Conservation (phyloP, 2,113 vertebrate genomes). For the Cichladusa arquata region DNA sequence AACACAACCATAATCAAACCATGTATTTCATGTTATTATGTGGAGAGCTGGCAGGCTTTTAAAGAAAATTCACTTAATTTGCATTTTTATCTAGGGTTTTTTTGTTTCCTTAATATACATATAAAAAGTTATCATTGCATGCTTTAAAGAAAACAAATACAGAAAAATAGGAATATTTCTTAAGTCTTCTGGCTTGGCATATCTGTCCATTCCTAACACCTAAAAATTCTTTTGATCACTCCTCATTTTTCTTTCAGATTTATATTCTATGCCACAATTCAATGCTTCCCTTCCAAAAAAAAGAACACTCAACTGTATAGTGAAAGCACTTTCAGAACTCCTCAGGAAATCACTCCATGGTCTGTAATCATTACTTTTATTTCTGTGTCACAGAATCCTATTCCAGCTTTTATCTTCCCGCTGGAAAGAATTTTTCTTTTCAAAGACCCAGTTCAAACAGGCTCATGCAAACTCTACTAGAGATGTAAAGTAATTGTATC, state of each 20-base stretch:
- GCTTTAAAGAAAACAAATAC: neutral
- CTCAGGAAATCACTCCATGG: neutral
- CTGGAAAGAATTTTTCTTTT: neutral
- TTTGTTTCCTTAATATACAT: neutral
- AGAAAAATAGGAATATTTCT: neutral
- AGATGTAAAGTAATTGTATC: neutral
- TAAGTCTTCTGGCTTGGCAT: neutral
- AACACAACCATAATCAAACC: neutral
- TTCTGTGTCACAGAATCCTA: neutral
- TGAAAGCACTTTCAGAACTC: neutral
- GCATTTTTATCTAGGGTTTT: neutral
- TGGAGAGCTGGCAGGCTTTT: neutral
- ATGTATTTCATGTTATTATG: neutral
- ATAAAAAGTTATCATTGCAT: neutral
- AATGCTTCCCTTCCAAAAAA: neutral
- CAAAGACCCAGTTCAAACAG: neutral
- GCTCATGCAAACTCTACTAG: neutral
- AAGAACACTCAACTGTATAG: neutral
- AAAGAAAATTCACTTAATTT: neutral
- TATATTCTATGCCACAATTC: neutral
- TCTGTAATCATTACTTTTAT: neutral
- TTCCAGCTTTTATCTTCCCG: neutral
- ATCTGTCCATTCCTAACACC: neutral
- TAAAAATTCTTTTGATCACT: neutral
- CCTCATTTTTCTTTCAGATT: neutral